Evolutionary conservation across 2,888 invertebrate species (phyloP).

Genomic region (Volucella zonaria): DNA sequence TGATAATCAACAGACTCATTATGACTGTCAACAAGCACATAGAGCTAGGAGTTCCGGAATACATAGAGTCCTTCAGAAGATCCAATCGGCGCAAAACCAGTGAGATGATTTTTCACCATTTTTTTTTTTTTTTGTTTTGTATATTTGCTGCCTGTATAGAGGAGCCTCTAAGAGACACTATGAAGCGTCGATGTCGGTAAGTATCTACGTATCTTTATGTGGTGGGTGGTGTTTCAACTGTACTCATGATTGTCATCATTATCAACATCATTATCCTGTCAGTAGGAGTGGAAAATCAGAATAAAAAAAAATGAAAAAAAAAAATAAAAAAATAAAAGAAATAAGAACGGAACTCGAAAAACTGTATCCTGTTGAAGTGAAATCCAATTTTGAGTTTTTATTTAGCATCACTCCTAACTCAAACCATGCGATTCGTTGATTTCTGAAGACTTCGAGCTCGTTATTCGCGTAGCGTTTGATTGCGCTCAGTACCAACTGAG

Average conservation of each 20-base stretch:
- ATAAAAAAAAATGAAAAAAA: not conserved
- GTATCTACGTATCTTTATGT: not conserved
- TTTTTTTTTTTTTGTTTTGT: not conserved
- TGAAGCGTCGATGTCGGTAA: no score
- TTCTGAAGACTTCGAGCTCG: conserved; percentile 69
- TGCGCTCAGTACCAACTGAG: conserved; percentile 65
- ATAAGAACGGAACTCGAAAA: not conserved
- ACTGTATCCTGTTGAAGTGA: conserved; percentile 64
- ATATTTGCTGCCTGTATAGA: not conserved
- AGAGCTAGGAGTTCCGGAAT: not conserved
- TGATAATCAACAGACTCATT: conserved; percentile 66
- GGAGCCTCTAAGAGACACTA: conserved; percentile 1
- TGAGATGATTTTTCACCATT: conserved; percentile 16
- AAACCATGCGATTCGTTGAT: conserved; percentile 65
- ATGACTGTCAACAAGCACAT: conserved; percentile 45
- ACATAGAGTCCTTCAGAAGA: conserved; percentile 28
- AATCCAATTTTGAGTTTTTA: conserved; percentile 64
- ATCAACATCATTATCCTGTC: conserved; percentile 57
- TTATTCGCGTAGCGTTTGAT: conserved; percentile 69
- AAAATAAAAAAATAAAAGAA: not conserved
- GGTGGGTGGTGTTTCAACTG: conserved; percentile 16
- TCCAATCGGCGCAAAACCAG: conserved; percentile 28
- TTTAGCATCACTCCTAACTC: conserved; percentile 5
- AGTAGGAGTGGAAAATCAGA: not conserved
- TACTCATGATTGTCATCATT: conserved; percentile 56